Evolutionary conservation across 2,797 vertebrate species (phyloP), one percentile per base, ranked within the genome.

Genomic region (Paratrypauchen microcephalus): DNA sequence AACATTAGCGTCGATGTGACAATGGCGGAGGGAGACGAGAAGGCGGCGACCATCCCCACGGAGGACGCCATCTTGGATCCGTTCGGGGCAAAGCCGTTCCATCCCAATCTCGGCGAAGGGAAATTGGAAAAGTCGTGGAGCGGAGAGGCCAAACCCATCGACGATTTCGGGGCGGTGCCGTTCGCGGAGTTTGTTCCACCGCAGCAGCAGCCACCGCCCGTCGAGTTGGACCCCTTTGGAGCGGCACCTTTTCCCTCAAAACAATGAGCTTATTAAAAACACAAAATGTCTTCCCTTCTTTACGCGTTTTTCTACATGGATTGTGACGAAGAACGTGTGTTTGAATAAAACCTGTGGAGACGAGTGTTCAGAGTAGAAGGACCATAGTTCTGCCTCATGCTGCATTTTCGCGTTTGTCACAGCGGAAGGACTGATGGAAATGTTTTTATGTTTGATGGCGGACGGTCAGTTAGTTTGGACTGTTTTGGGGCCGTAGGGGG

Each of bases 181-280:
- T 99, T 99, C 79, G 96, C 96, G 2, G 96, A 97, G 88, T 86
- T 95, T 64, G 96, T 96, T 0, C 82, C 94, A 72, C 94, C 92
- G 52, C 59, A 23, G n/a, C 59, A 77, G 92, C 0, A 72, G 90
- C 26, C 19, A 0, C 77, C 84, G 6, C 85, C 92, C 2, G 83
- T 92, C 4, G 97, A 99, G 70, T 87, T 96, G 3, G 97, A 99
- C 86, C 97, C 97, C 1, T 99, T 99, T 16, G 97, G 97, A 79
- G 96, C 97, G 0, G 97, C 97, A 48, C 97, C 97, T 0, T 99
- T 99, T 79, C 96, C 96, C 86, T 95, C 96, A 5, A 99, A 99
- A 90, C 95, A 96, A 87, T 99, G 91, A 94, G 87, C 21, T 13
- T 32, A n/a, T 19, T 2, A 5, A 9, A 30, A 23, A 1, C 6